Percentiles rank a stretch among this genome's conserved stretches.
These are phyloP conservation scores for Trigoniulus corallinus DNA, from an alignment of 1,140 invertebrate species.

Conservation along the genomic window DNA sequence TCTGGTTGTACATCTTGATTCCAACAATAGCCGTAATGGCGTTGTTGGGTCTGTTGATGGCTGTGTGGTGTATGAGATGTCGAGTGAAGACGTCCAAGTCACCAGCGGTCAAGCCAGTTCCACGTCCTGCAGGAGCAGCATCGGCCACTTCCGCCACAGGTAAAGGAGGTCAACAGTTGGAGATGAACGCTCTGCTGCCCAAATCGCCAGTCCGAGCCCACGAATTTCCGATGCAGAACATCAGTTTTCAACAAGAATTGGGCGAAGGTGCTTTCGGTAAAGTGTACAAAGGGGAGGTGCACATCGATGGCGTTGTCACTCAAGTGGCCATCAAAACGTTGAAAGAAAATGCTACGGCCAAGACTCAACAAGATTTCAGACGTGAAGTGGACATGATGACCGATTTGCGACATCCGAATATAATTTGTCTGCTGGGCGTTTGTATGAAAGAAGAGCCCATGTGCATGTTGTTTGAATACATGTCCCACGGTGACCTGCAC, in stretches of 20 bases:
- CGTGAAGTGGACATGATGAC: conserved; percentile 78
- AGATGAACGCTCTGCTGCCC: conserved; percentile 54
- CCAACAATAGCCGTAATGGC: conserved; percentile 32
- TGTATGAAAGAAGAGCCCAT: conserved; percentile 77
- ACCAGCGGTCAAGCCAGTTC: neutral
- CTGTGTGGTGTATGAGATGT: conserved; percentile 21
- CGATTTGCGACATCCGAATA: conserved; percentile 84
- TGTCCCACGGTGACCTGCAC: conserved; percentile 84
- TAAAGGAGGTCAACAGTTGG: conserved; percentile 40
- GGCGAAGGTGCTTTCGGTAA: conserved; percentile 95
- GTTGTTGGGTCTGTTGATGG: conserved; percentile 31
- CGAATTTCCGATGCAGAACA: conserved; percentile 49
- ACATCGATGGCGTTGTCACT: conserved; percentile 28
- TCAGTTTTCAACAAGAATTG: conserved; percentile 80
- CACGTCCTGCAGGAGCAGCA: neutral
- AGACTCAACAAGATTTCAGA: conserved; percentile 80
- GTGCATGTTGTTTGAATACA: conserved; percentile 94
- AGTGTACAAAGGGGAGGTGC: conserved; percentile 84
- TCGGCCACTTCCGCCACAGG: neutral
- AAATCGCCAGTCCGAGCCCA: conserved; percentile 28
- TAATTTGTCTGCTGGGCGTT: conserved; percentile 85
- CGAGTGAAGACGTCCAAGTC: conserved; percentile 23
- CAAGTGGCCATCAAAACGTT: conserved; percentile 87
- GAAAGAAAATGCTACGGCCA: conserved; percentile 78
- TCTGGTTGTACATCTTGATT: conserved; percentile 39